Percentiles rank a stretch among this genome's conserved stretches.
Evolutionary conservation across 2,113 vertebrate species (phyloP).

Genomic region (Ciconia boyciana): DNA sequence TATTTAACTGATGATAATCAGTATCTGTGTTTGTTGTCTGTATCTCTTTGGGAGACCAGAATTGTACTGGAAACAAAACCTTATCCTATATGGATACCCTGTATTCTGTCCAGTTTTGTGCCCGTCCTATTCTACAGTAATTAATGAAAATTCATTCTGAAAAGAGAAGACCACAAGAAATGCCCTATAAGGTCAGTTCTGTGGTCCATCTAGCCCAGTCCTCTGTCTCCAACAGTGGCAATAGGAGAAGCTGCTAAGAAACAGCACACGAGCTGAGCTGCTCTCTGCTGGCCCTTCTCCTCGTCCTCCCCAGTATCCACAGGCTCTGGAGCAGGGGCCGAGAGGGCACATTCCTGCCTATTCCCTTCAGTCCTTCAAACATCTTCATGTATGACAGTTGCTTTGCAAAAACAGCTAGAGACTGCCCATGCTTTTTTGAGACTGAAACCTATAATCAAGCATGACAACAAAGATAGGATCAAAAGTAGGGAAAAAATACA

Average conservation of each 20-base stretch:
- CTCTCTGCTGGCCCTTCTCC: background rate
- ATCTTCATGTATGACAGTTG: accelerated
- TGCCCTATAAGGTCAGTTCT: background rate
- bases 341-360: background rate
- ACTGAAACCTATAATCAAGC: background rate
- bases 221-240: background rate
- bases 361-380: background rate
- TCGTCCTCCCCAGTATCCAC: accelerated
- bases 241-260: background rate
- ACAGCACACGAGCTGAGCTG: background rate
- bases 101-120: background rate
- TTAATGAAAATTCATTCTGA: background rate
- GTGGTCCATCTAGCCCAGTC: no score
- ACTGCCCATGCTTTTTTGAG: background rate
- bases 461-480: background rate
- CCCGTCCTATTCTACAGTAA: background rate
- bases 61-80: background rate
- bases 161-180: background rate
- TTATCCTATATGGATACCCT: background rate
- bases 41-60: background rate
- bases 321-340: background rate
- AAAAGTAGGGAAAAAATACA: background rate
- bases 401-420: background rate
- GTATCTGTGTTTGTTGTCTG: background rate
- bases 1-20: background rate